Evolutionary conservation across 2,113 vertebrate genomes (phyloP), one percentile per base, ranked within the genome.

Genomic region (Passer montanus): DNA sequence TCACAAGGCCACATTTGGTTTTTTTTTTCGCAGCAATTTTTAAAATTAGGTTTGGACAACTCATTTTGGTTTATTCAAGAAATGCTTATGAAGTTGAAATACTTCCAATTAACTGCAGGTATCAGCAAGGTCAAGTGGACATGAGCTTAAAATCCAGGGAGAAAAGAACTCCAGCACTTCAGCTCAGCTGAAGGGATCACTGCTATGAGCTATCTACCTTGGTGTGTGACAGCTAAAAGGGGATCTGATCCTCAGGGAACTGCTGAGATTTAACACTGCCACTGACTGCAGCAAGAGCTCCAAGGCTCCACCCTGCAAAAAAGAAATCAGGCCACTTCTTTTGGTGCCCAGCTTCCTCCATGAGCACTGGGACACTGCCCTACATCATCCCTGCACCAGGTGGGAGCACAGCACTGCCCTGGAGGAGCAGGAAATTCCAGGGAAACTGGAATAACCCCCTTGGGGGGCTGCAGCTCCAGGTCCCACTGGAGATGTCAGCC

Each of bases 321-420:
- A 76, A 58, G 59, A 84, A 94, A 94, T 30, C 85, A 95, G 92
- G 88, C 27, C 92, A 49, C 49, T 92, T 90, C 91, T 91, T 93
- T 86, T 39, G 56, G 91, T 74, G 18, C 43, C 49, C 18, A 35
- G 55, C 20, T 69, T 50, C 72, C 78, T 46, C 53, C 6, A 0
- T 0, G 19, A 12, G 53, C 31, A 1, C 53, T 7, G 67, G 55
- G 72, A 39, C 78, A 28, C 47, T 44, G 90, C 63, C 90, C 91
- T 90, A 55, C 35, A 87, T 70, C 70, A 21, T 6, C 19, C 2
- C 75, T 59, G 70, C 59, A 91, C 44, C 37, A 17, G 22, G 49
- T 0, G 9, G 72, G 9, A 41, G 37, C 43, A 33, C 2, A 1
- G 50, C 39, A 27, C 21, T 30, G 21, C 24, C 62, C 35, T 0